Evolutionary conservation across 2,113 vertebrate species (phyloP), one percentile per base, ranked within the genome.

Genomic region (Athene noctua): DNA sequence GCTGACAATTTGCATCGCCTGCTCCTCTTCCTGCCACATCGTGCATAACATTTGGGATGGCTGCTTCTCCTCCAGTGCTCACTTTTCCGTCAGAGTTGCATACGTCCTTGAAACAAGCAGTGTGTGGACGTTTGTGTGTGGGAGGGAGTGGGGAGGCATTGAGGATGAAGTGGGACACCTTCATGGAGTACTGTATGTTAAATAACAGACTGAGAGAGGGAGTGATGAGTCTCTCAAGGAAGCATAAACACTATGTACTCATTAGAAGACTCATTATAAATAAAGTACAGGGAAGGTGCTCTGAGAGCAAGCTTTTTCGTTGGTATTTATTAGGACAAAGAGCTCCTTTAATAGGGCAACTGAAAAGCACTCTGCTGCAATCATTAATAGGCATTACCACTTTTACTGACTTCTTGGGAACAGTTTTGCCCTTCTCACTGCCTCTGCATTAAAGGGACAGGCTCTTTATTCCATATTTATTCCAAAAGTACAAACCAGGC

Each of bases 231-330:
- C 98, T 98, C 98, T 97, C 96, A 98, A 98, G 98, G 97, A 98
- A 97, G 97, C 96, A 97, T 98, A 98, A 98, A 98, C 97, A 97
- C 81, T 74, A 95, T 90, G 70, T 97, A 95, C 94, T 98, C 98
- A 98, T 98, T 98, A 98, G 98, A 98, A 98, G 97, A 77, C 97
- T 98, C 97, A 96, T 98, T 98, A 98, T 98, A 97, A 97, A 96
- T 97, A 97, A 98, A 98, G 98, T 97, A 86, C 98, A 98, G 97
- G 93, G 95, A 98, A 97, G 98, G 98, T 98, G 96, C 97, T 98
- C 96, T 97, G 98, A 98, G 98, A 98, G 91, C 96, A 98, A 96
- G 94, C 96, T 97, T 97, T 97, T 97, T 96, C 40, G 3, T 87
- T 96, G 84, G 94, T 97, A 97, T 98, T 98, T 98, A 98, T 97